Percentiles rank a stretch among this genome's conserved stretches.
Evolutionary conservation across 2,113 vertebrate genomes (phyloP).

Genomic region (Arothron firmamentum): DNA sequence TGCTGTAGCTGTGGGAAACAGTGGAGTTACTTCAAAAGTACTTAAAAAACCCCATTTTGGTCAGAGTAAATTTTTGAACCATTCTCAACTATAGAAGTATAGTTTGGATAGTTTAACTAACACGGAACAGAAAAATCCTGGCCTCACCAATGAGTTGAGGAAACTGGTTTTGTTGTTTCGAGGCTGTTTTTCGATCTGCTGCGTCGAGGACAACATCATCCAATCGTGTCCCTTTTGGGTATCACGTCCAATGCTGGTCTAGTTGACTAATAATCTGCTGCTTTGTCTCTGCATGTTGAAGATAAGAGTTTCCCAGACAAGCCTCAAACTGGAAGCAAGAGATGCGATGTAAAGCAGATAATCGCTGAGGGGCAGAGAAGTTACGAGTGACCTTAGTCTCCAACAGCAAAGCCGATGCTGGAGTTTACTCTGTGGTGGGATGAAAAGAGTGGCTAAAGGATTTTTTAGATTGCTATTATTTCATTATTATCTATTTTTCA

Average conservation of each 20-base stretch:
- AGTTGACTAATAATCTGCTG: constrained; percentile 35
- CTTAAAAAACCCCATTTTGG: too few relatives aligned
- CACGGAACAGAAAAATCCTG: too few relatives aligned
- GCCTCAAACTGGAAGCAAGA: constrained; percentile 29
- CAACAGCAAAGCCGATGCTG: constrained; percentile 19
- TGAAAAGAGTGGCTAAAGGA: background rate
- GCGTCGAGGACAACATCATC: constrained; percentile 1
- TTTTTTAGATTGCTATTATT: background rate
- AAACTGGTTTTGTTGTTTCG: background rate
- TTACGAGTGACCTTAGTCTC: constrained; percentile 41
- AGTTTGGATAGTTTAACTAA: too few relatives aligned
- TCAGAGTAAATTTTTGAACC: too few relatives aligned
- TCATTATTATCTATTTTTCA: background rate
- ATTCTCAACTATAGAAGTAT: too few relatives aligned
- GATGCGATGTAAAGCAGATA: constrained; percentile 40
- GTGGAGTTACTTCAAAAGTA: background rate
- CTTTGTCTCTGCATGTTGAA: constrained; percentile 37
- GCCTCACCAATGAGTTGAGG: too few relatives aligned
- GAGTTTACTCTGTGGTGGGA: background rate
- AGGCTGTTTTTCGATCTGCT: constrained; percentile 8
- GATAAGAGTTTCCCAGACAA: constrained; percentile 50
- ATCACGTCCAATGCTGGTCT: constrained; percentile 5
- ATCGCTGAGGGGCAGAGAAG: constrained; percentile 29
- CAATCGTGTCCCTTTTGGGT: constrained; percentile 37
- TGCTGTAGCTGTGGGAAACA: constrained; percentile 29